Conservation (phyloP, 1,140 invertebrate genomes). For the Bicyclus anynana region DNA sequence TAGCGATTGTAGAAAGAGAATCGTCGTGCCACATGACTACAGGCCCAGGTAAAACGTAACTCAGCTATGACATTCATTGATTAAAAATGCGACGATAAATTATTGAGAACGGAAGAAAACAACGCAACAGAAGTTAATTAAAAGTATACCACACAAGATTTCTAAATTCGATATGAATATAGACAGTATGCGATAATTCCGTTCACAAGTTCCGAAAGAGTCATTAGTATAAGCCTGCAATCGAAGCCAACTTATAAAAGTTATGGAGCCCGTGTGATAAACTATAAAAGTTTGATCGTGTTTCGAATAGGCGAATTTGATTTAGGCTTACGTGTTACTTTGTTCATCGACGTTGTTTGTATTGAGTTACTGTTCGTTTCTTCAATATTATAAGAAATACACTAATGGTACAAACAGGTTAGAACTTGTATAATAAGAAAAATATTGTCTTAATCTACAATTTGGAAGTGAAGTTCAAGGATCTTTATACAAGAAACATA, state of each 20-base stretch:
- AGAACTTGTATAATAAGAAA: too few relatives aligned
- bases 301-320: conserved; percentile 23
- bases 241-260: conserved; percentile 35
- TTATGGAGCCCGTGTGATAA: conserved; percentile 31
- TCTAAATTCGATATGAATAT: not conserved
- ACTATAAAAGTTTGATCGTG: conserved; percentile 33
- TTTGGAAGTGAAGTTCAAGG: too few relatives aligned
- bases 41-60: too few relatives aligned
- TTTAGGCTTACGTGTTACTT: conserved; percentile 23
- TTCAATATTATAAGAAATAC: not conserved
- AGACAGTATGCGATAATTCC: conserved; percentile 29
- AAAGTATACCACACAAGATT: not conserved
- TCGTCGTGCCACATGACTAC: too few relatives aligned
- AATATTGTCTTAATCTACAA: too few relatives aligned
- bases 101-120: too few relatives aligned
- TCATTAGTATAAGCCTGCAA: conserved; percentile 38
- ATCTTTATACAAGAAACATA: too few relatives aligned
- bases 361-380: conserved; percentile 13
- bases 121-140: not conserved
- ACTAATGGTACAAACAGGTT: not conserved
- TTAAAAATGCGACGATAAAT: not conserved
- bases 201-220: conserved; percentile 29
- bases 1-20: too few relatives aligned
- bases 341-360: conserved; percentile 16
- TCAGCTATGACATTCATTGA: not conserved